Evolutionary conservation across 2,888 invertebrate genomes (phyloP).

Genomic region (Melanargia galathea): DNA sequence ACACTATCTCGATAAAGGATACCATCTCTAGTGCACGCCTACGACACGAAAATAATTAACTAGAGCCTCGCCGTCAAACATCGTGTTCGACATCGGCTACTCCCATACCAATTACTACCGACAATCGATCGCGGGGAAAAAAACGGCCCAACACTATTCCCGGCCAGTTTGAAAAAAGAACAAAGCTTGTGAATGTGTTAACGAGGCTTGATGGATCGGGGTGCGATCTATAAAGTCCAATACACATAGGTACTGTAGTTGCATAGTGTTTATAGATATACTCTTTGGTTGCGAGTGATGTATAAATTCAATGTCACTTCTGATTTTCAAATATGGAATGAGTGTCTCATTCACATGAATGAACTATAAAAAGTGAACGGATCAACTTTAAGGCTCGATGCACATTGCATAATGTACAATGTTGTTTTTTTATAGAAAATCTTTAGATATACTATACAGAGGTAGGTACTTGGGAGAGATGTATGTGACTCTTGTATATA

Average conservation of each 20-base stretch:
- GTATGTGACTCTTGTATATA: too few species aligned
- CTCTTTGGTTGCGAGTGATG: neutral
- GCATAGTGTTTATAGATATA: neutral
- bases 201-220: slow-evolving; percentile 78
- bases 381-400: neutral
- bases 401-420: neutral
- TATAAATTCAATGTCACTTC: slow-evolving; percentile 6
- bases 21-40: slow-evolving; percentile 71
- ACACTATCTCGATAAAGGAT: slow-evolving; percentile 66
- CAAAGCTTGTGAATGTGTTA: slow-evolving; percentile 65
- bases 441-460: too few species aligned
- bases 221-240: slow-evolving; percentile 48
- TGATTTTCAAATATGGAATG: slow-evolving; percentile 9
- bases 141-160: slow-evolving; percentile 70
- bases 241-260: slow-evolving; percentile 16
- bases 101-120: slow-evolving; percentile 80
- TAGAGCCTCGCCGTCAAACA: slow-evolving; percentile 70
- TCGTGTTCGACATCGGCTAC: slow-evolving; percentile 78
- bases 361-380: neutral
- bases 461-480: too few species aligned
- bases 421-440: too few species aligned
- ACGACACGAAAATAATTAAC: slow-evolving; percentile 81
- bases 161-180: slow-evolving; percentile 60
- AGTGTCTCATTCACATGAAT: neutral
- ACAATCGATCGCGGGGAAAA: slow-evolving; percentile 63